A percentile compares a stretch with the other conserved stretches of the same genome.
These are phyloP conservation scores for Drosophila mercatorum DNA, from an alignment of 2,888 invertebrate species.

Conservation along the genomic window DNA sequence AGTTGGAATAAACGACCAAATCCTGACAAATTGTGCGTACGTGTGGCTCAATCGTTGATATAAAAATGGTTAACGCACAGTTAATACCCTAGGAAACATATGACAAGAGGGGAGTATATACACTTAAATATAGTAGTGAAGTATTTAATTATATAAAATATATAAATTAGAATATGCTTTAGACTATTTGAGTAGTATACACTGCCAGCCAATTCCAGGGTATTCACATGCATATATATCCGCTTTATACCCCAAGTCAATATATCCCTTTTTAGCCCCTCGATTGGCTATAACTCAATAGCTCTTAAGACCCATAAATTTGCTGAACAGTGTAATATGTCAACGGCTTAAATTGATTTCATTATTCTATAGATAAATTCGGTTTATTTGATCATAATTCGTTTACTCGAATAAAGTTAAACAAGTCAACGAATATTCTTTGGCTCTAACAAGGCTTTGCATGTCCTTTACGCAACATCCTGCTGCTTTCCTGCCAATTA, in stretches of 20 bases:
- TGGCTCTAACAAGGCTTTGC: not conserved
- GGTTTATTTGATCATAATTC: not conserved
- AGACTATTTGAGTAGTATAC: too few species aligned
- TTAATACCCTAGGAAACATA: not conserved
- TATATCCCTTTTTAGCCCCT: not conserved
- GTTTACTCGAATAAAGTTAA: not conserved
- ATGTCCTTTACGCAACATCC: not conserved
- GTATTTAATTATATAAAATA: too few species aligned
- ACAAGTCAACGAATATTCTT: not conserved
- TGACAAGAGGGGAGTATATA: too few species aligned
- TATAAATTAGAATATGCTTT: too few species aligned
- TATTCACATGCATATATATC: too few species aligned
- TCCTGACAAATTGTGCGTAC: conserved; percentile 41
- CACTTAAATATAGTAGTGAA: too few species aligned
- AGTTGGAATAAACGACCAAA: conserved; percentile 9
- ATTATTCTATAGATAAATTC: not conserved
- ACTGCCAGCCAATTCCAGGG: too few species aligned
- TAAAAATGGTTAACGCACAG: conserved; percentile 3
- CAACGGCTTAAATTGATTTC: not conserved
- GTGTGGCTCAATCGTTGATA: conserved; percentile 40
- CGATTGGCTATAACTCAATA: conserved; percentile 10
- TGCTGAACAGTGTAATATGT: not conserved
- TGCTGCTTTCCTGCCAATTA: conserved; percentile 22
- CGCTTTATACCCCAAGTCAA: not conserved
- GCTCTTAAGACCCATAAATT: conserved; percentile 10